phyloP scores from a whole-genome alignment of 1,140 invertebrate genomes.

The Bombus consobrinus region DNA sequence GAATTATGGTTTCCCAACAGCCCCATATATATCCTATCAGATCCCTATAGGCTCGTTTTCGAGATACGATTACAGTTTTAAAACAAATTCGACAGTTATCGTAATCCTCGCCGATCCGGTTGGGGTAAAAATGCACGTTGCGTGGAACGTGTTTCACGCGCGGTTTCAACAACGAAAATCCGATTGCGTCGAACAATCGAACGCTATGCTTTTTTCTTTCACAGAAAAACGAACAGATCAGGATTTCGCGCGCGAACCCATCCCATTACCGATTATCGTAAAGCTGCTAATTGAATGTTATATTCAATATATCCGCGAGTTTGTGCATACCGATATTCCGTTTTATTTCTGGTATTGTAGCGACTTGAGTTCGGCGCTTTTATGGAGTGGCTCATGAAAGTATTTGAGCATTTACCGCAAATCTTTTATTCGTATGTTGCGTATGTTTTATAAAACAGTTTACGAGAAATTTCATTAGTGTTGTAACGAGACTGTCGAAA shows the following conservation, averaged over 20 bases:
- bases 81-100: background rate
- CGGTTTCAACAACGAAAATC: background rate
- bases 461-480: too few relatives aligned
- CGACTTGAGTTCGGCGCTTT: too few relatives aligned
- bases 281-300: slow-evolving; percentile 8
- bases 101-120: background rate
- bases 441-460: too few relatives aligned
- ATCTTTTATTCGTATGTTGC: too few relatives aligned
- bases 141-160: background rate
- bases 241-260: background rate
- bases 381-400: too few relatives aligned
- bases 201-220: background rate
- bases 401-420: too few relatives aligned
- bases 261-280: background rate
- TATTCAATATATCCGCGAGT: background rate
- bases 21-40: background rate
- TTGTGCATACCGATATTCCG: background rate
- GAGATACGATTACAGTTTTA: background rate
- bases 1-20: background rate
- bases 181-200: background rate
- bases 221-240: background rate
- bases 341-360: background rate
- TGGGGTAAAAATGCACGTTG: background rate
- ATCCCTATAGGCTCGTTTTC: background rate
- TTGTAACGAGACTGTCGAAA: too few relatives aligned